Base-by-base conservation (phyloP, 2,113 vertebrate genomes). In the Crocuta crocuta region DNA sequence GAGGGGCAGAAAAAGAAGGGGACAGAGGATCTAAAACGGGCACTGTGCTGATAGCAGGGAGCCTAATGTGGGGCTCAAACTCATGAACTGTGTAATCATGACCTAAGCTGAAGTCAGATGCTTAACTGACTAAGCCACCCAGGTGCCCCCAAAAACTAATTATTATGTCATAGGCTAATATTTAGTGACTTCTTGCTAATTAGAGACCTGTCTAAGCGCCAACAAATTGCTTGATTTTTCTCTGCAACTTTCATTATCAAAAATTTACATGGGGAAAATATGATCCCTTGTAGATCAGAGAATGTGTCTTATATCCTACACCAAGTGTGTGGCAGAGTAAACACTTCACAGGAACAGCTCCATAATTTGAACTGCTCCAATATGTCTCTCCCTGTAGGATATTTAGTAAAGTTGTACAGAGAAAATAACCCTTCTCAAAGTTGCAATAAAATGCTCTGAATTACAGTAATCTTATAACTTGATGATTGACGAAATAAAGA, bases 151-250 rank as follows among this genome's bases (percentile, higher is more conserved):
- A 63, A n/a, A 35, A 11, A 23, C 17, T 43, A 35, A 78, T 43
- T 39, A 83, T 76, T 78, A 53, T 71, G n/a, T 63, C 21, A 35
- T 63, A 63, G 70, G 4, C 11, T 28, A 89, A n/a, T 71, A 45
- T 63, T 92, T 92, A 50, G 74, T 89, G 90, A 61, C 23, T 53
- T 76, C 13, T n/a, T 76, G 16, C 43, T 97, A 61, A 84, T 89
- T 84, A 16, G 61, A 53, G 11, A 48, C 31, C 12, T 79, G 6
- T 28, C 15, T 78, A 35, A 53, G 12, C 43, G 63, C 6, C 15
- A 89, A 53, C 5, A 43, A 61, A 79, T n/a, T 53, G 16, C 43
- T 7, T 26, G 24, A 28, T 58, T 71, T n/a, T 88, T 66, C 48
- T 95, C 39, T 78, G 16, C 2, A 50, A 28, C 3, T 65, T 80